phyloP scores from a whole-genome alignment of 2,888 invertebrate species.

The Ferrisia virgata region DNA sequence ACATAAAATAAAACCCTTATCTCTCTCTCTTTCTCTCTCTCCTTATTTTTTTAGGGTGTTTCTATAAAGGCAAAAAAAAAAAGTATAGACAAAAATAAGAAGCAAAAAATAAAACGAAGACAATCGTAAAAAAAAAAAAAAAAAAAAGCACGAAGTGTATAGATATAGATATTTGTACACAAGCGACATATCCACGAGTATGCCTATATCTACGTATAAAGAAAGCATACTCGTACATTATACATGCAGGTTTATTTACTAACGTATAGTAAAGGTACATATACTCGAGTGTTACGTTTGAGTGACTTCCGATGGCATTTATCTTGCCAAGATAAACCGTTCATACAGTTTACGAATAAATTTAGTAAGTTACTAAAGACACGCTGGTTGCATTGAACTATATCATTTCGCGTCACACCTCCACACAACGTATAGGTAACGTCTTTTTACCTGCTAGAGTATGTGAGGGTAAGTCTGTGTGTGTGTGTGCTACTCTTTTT shows the following conservation, averaged over 20 bases:
- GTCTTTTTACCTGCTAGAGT: no score
- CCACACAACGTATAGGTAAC: no score
- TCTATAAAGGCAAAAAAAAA: no score
- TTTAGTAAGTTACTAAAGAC: conserved; percentile 22
- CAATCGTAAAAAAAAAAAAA: background rate
- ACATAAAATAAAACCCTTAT: background rate
- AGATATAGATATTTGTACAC: no score
- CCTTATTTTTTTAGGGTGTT: no score
- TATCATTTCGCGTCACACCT: background rate
- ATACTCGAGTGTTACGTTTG: conserved; percentile 9
- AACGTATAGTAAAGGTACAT: no score
- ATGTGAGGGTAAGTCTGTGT: no score
- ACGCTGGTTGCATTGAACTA: conserved; percentile 12
- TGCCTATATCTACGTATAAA: background rate
- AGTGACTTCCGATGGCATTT: background rate
- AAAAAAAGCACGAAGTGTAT: background rate
- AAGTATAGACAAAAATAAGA: no score
- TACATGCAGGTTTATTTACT: background rate
- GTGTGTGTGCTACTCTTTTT: background rate
- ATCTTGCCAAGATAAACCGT: background rate
- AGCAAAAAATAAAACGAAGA: no score
- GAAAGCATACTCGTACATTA: no score
- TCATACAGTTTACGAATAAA: background rate
- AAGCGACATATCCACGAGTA: no score
- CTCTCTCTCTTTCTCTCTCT: no score